Base-by-base conservation (phyloP, 2,797 vertebrate species). In the Anas acuta region DNA sequence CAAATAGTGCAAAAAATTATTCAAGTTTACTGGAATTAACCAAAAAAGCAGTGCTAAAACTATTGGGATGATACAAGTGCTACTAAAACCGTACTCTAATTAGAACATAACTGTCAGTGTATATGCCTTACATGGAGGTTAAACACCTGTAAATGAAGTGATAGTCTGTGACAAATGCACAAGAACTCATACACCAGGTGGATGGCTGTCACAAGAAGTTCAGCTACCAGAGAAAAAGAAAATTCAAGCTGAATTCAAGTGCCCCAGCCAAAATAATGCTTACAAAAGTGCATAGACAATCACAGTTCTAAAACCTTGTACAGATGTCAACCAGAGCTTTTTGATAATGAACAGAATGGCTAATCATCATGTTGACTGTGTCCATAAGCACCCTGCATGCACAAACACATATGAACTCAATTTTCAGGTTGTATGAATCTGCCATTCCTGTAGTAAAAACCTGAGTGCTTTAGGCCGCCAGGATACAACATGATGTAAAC, bases 11-110 rank as follows among this genome's bases (percentile, higher is more conserved):
- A 84, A 56, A 11, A 93, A 85, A 51, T 75, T 72, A 94, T 73
- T 75, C 22, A 61, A 18, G 7, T 75, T 91, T 60, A 71, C 16
- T 61, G 60, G 89, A 94, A 79, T 41, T 15, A 81, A 88, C 82
- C 26, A 84, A 91, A 91, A 91, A 95, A 78, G 17, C 47, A 60
- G 19, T 75, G 17, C 9, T 86, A 76, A 91, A 94, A 80, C n/a
- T 65, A 73, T 9, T 28, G 13, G 45, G 33, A 77, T 64, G 12
- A 81, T 62, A 37, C 28, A 87, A 91, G 13, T 51, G 9, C 25
- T 91, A 74, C 67, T 87, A 79, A 91, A 93, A 79, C 71, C 11
- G 6, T 47, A 61, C 75, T 73, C n/a, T 9, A 82, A 16, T 67
- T 49, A 90, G 89, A 81, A 88, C 19, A 66, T 20, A 73, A 12